Evolutionary conservation across 2,797 vertebrate species (phyloP), one percentile per base, ranked within the genome.

Genomic region (Odontamblyopus lacepedii): DNA sequence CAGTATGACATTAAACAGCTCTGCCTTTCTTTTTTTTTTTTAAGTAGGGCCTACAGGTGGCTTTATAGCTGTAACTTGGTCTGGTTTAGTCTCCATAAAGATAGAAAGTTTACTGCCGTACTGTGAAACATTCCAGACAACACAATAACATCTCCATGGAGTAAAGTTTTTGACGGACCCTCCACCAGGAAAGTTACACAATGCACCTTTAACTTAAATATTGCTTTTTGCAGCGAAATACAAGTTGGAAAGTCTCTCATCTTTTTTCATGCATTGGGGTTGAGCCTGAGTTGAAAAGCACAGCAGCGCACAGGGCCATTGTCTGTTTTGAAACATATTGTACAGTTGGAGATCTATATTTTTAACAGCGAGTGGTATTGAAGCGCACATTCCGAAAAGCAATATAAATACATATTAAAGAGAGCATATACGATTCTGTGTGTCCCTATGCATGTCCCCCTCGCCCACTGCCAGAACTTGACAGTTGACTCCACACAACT

Each of bases 391-490:
- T 82, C 72, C 50, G 48, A 81, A 68, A 86, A 90, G 89, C 89
- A 91, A 91, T 66, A 66, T 66, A 66, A 29, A 66, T 66, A 50
- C 15, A 64, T 50, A 66, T 50, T 64, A 48, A 8, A 27, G 44
- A 50, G 41, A 66, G 44, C 44, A 88, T 56, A 70, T 73, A 70
- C 51, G 68, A 78, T 55, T 78, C 62, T 73, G 32, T 77, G 70
- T 85, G 73, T 82, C 78, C 85, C 81, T 80, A 78, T 88, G 83
- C 87, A 86, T 84, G 88, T 71, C 68, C 70, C 78, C 55, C 7
- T 63, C 18, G n/a, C 77, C 78, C 78, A 81, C 78, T 75, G 75
- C 80, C 74, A 80, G 83, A 80, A 85, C 80, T 75, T 81, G 75
- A 87, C 88, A 84, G 44, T 4, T 85, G 74, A 69, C 73, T 72